Base-by-base conservation (phyloP, 2,888 invertebrate genomes). In the Drosophila incognita region DNA sequence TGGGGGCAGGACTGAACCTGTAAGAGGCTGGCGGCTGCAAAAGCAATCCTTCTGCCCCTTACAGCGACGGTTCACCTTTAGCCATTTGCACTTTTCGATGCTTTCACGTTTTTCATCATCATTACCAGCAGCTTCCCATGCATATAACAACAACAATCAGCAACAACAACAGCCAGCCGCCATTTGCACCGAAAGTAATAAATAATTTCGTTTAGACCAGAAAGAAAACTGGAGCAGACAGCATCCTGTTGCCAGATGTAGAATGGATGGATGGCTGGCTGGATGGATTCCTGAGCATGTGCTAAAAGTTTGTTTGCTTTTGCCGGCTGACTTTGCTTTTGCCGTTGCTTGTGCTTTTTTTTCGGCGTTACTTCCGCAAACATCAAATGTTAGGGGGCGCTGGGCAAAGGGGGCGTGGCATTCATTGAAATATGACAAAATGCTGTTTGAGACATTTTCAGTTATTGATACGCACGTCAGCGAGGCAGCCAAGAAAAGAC, bases 371-470 rank as follows among this genome's bases (percentile, higher is more conserved):
- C 89, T 90, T 86, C 83, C 83, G 90, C 87, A 87, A 90, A 88
- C 83, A 89, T 85, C 75, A 89, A 87, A 83, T 79, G 58, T 35
- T 40, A 13, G 38, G 24, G 38, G 11, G 11, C 42, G 21, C 29
- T 31, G 60, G 38, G 60, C 48, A 51, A 24, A 46, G 27, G 29
- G 40, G 51, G 54, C 29, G 66, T 59, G 62, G 60, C 57, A 57
- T 61, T 59, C 81, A 90, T 87, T 87, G 91, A 87, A 87, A 88
- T 87, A 87, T 87, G 91, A 90, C 91, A 87, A 90, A 87, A 90
- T 90, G 89, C 87, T 87, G 87, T 87, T 87, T 90, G 91, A 90
- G 87, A 87, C 87, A 88, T 91, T 91, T 87, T 90, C 91, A 90
- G 91, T 90, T 90, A 87, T 87, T 87, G 87, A 87, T 87, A 90